Conservation (phyloP, 2,113 vertebrate genomes). For the Nycticryphes semicollaris region DNA sequence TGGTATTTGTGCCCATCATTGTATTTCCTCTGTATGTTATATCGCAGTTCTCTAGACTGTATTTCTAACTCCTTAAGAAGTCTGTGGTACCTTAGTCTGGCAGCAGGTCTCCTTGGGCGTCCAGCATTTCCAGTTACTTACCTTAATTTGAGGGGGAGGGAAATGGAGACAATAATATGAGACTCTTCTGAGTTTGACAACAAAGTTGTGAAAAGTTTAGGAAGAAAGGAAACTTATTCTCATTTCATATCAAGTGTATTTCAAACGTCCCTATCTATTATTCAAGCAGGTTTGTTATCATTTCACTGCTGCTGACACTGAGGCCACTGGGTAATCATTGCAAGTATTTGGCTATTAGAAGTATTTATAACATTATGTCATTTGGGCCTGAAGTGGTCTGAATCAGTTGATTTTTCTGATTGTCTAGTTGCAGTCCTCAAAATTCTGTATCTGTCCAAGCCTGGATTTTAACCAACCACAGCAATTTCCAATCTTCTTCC, state of each 20-base stretch:
- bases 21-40: not conserved
- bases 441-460: not conserved
- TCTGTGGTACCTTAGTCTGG: not conserved
- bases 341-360: not conserved
- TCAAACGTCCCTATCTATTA: not conserved
- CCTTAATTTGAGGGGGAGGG: accelerated
- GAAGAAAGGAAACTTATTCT: not conserved
- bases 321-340: not conserved
- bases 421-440: not conserved
- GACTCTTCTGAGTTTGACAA: not conserved
- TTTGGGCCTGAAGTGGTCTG: not conserved
- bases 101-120: not conserved
- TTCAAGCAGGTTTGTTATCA: not conserved
- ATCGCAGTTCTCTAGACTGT: not conserved
- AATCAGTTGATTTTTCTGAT: not conserved
- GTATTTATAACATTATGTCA: not conserved
- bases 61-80: not conserved
- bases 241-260: not conserved
- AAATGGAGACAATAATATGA: not conserved
- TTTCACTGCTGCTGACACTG: not conserved
- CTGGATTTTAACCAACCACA: not conserved
- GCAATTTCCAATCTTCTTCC: not conserved
- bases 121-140: not conserved
- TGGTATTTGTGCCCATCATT: not conserved
- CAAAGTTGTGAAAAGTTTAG: not conserved